Conservation (phyloP, 2,797 vertebrate genomes). For the Hemitrygon akajei region DNA sequence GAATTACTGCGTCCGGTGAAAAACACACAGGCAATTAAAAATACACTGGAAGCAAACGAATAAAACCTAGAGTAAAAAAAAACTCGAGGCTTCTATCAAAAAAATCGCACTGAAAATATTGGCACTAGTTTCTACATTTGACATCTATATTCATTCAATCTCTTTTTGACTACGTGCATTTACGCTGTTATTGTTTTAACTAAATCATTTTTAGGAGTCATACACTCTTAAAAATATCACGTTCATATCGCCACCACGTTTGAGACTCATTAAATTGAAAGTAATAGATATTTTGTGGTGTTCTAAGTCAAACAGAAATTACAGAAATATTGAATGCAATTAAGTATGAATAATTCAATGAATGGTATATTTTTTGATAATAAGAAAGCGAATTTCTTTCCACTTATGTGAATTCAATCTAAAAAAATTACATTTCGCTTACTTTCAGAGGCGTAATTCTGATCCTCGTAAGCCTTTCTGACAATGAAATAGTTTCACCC, state of each 20-base stretch:
- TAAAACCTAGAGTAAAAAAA: not conserved
- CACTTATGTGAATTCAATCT: not conserved
- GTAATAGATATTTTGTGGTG: not conserved
- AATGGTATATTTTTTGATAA: not conserved
- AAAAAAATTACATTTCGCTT: not conserved
- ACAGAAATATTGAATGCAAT: not conserved
- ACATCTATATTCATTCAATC: not conserved
- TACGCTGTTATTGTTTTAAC: not conserved
- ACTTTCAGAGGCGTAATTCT: not conserved
- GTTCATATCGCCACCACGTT: not conserved
- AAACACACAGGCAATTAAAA: not conserved
- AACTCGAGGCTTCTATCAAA: not conserved
- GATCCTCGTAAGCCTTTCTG: not conserved
- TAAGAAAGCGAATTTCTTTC: not conserved
- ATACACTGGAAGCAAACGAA: not conserved
- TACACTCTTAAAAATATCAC: not conserved
- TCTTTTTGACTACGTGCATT: not conserved
- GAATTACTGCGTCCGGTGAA: not conserved
- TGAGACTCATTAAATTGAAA: not conserved
- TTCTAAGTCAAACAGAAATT: not conserved
- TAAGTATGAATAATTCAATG: not conserved
- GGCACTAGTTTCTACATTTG: not conserved
- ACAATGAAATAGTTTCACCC: slow-evolving; percentile 9
- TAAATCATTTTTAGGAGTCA: not conserved
- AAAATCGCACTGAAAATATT: not conserved